These are phyloP conservation scores for Thamnophis sirtalis DNA, from an alignment of 2,113 vertebrate genomes.

Conservation along the genomic window DNA sequence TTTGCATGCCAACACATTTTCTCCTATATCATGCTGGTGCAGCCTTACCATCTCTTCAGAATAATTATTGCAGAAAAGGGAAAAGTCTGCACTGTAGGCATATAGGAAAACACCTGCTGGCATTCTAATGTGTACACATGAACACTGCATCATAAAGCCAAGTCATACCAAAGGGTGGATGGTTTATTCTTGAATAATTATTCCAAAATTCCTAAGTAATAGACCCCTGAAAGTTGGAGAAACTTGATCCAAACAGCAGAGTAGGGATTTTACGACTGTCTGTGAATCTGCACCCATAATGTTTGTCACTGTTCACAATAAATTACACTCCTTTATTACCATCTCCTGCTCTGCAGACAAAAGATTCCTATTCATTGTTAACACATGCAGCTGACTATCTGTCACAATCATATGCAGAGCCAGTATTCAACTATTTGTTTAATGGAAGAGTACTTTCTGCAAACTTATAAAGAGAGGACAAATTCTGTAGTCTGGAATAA, in stretches of 20 bases:
- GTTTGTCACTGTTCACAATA: conserved; percentile 17
- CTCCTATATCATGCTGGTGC: not conserved
- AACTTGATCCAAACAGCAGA: conserved; percentile 13
- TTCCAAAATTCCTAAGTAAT: not conserved
- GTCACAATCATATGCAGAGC: not conserved
- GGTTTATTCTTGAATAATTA: not conserved
- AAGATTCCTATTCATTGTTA: not conserved
- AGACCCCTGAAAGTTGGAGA: conserved; percentile 1
- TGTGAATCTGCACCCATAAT: conserved; percentile 4
- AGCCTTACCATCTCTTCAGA: not conserved
- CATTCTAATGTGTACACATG: not conserved
- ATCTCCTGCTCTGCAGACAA: accelerated
- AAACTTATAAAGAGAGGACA: conserved; percentile 9
- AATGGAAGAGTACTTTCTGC: not conserved
- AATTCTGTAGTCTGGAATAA: conserved; percentile 18
- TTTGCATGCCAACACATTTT: not conserved
- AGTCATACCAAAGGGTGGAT: not conserved
- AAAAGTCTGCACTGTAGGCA: not conserved
- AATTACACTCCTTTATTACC: not conserved
- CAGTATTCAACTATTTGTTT: not conserved
- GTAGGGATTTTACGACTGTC: conserved; percentile 54
- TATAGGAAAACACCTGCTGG: not conserved
- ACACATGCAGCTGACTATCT: not conserved
- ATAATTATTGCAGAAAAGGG: not conserved
- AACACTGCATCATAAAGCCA: not conserved